phyloP scores from a whole-genome alignment of 2,113 vertebrate genomes.

The Neotoma lepida region DNA sequence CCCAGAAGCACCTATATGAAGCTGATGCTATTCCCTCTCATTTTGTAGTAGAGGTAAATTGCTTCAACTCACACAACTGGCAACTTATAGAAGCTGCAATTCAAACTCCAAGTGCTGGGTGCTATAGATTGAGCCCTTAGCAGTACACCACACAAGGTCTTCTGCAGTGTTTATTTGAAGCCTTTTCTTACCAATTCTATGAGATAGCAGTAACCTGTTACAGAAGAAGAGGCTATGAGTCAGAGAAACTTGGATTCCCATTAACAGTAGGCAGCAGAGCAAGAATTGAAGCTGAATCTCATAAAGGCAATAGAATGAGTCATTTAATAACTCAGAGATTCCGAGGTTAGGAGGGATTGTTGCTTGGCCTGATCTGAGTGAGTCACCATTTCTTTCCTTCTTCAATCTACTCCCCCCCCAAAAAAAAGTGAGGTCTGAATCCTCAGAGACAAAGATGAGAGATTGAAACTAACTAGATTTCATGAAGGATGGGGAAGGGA shows the following conservation, averaged over 20 bases:
- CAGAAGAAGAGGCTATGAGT: neutral
- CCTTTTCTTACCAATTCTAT: neutral
- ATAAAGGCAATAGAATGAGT: neutral
- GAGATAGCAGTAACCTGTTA: neutral
- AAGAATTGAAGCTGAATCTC: neutral
- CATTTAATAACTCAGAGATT: neutral
- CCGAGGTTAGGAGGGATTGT: neutral
- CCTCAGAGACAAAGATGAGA: slow-evolving; percentile 28
- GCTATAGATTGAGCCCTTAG: neutral
- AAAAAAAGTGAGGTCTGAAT: neutral
- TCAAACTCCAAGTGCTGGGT: neutral
- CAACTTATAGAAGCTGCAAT: neutral
- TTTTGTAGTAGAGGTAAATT: neutral
- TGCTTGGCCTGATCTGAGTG: neutral
- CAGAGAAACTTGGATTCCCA: neutral
- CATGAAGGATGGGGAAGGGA: neutral
- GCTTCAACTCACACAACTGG: neutral
- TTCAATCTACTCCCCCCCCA: neutral
- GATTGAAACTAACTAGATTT: neutral
- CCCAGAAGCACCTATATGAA: neutral
- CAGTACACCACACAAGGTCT: neutral
- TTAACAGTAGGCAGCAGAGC: neutral
- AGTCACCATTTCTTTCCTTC: slow-evolving; percentile 4
- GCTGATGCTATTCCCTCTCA: neutral
- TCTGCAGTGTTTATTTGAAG: neutral